phyloP scores from a whole-genome alignment of 2,888 invertebrate genomes.

The Spilarctia lutea region DNA sequence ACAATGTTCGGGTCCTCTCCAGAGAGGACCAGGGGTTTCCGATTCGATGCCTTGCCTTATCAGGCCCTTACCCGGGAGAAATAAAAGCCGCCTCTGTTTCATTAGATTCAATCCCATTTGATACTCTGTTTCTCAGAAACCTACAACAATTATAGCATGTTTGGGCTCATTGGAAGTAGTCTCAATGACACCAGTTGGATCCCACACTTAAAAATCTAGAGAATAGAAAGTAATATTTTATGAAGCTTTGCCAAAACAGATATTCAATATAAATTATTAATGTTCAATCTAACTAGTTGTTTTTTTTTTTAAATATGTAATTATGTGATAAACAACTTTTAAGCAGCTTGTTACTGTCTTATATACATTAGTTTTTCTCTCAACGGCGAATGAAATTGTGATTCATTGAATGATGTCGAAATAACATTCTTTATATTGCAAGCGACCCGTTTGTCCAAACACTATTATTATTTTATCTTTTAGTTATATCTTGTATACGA shows the following conservation, averaged over 20 bases:
- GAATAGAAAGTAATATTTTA: too few relatives aligned
- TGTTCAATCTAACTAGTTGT: slow-evolving; percentile 3
- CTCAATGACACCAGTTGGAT: too few relatives aligned
- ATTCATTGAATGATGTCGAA: slow-evolving; percentile 7
- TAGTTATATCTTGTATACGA: neutral
- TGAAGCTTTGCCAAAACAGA: neutral
- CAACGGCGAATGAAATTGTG: slow-evolving; percentile 11
- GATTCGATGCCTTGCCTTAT: too few relatives aligned
- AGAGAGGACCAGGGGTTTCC: too few relatives aligned
- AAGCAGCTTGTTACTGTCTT: slow-evolving; percentile 7
- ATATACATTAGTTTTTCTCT: neutral
- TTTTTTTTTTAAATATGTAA: slow-evolving; percentile 6
- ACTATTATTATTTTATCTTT: slow-evolving; percentile 4
- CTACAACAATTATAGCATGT: neutral
- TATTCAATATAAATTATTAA: slow-evolving; percentile 5
- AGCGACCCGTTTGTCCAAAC: slow-evolving; percentile 11
- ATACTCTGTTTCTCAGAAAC: neutral
- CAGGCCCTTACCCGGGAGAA: too few relatives aligned
- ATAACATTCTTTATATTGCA: slow-evolving; percentile 9
- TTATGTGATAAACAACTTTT: slow-evolving; percentile 11
- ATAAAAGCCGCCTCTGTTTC: too few relatives aligned
- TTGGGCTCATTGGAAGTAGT: too few relatives aligned
- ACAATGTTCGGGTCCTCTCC: too few relatives aligned
- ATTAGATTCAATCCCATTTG: too few relatives aligned
- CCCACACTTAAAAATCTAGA: too few relatives aligned